Conservation (phyloP, 2,113 vertebrate genomes). For the Eudyptes chrysolophus region DNA sequence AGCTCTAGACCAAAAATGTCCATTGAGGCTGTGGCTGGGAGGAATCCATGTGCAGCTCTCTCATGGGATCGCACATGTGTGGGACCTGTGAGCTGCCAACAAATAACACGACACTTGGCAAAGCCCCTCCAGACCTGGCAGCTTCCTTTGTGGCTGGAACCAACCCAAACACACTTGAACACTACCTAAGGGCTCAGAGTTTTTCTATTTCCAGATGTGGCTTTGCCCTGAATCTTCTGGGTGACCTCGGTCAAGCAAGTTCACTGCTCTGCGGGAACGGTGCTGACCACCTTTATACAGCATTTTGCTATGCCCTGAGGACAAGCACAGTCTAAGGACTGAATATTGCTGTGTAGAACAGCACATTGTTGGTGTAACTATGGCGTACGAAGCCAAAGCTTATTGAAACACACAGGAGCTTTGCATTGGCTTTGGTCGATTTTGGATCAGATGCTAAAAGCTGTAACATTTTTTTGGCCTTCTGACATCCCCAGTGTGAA, state of each 20-base stretch:
- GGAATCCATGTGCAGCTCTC: neutral
- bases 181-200: neutral
- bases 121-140: neutral
- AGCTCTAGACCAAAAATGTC: neutral
- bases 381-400: neutral
- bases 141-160: neutral
- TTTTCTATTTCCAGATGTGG: neutral
- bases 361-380: neutral
- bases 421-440: neutral
- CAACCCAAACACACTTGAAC: neutral
- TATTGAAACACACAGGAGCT: neutral
- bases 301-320: neutral
- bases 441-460: neutral
- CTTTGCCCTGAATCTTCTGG: neutral
- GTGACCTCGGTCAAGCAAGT: neutral
- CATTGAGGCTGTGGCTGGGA: neutral
- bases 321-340: neutral
- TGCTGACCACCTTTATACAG: neutral
- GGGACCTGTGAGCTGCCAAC: neutral
- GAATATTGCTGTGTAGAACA: neutral
- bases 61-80: accelerated
- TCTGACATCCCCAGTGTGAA: neutral
- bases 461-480: neutral
- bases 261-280: neutral
- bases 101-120: neutral